Evolutionary conservation across 2,113 vertebrate genomes (phyloP).

Genomic region (Lampris incognitus): DNA sequence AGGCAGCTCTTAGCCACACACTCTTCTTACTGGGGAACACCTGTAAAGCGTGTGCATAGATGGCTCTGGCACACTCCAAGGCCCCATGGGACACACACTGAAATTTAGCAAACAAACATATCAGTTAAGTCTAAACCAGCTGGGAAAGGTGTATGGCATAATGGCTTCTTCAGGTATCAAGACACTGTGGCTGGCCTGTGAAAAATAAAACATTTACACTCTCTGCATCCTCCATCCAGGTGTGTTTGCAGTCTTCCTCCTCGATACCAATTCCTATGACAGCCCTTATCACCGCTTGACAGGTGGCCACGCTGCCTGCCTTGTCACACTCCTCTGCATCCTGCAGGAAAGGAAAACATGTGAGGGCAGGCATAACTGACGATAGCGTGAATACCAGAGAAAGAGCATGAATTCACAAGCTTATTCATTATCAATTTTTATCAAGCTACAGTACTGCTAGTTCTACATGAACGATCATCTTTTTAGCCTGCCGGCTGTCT

Average conservation of each 20-base stretch:
- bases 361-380: neutral
- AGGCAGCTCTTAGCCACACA: conserved; percentile 95
- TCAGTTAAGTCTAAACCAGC: neutral
- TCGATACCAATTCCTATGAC: conserved; percentile 98
- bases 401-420: neutral
- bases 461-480: too few relatives aligned
- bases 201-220: conserved; percentile 81
- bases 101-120: conserved; percentile 35
- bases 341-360: conserved; percentile 70
- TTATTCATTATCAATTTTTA: neutral
- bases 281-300: conserved; percentile 94
- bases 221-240: conserved; percentile 99
- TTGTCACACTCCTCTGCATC: conserved; percentile 98
- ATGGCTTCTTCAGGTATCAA: too few relatives aligned
- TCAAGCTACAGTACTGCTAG: too few relatives aligned
- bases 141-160: neutral
- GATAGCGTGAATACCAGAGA: neutral
- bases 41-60: conserved; percentile 96
- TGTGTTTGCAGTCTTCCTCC: conserved; percentile 97
- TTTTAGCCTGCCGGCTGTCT: too few relatives aligned
- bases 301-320: conserved; percentile 96
- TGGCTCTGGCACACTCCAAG: conserved; percentile 95
- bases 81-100: conserved; percentile 96
- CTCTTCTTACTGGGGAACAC: conserved; percentile 99
- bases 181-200: neutral